Conservation (phyloP, 2,888 invertebrate genomes). For the Caenorhabditis angaria region DNA sequence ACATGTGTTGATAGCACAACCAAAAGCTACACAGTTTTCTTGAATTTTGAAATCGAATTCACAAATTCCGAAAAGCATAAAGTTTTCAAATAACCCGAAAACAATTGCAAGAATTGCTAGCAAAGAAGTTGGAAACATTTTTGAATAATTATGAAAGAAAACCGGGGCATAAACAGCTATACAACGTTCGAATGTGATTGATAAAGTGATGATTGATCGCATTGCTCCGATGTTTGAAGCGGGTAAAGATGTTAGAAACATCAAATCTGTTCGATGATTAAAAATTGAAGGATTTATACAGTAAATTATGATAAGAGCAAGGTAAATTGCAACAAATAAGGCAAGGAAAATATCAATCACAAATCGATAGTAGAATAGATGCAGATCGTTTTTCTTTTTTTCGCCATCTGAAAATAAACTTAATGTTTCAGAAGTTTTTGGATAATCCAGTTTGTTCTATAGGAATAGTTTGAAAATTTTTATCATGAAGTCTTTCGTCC, state of each 20-base stretch:
- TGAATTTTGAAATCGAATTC: conserved; percentile 19
- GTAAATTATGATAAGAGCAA: neutral
- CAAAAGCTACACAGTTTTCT: conserved; percentile 18
- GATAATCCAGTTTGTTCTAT: neutral
- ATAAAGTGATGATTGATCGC: conserved; percentile 6
- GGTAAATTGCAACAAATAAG: neutral
- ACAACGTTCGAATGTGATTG: conserved; percentile 1
- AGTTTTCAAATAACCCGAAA: conserved; percentile 20
- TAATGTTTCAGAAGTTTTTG: too few species aligned
- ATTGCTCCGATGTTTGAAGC: conserved; percentile 23
- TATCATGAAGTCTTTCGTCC: neutral
- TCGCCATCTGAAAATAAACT: neutral
- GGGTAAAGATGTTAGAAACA: conserved; percentile 20
- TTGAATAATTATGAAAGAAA: conserved; percentile 17
- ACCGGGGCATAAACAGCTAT: conserved; percentile 24
- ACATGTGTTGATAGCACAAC: conserved; percentile 27
- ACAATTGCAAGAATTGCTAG: conserved; percentile 9
- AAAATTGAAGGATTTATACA: neutral
- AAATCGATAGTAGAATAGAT: conserved; percentile 2
- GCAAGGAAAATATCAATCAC: conserved; percentile 2
- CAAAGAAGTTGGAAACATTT: neutral
- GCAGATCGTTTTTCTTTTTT: neutral
- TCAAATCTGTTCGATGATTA: neutral
- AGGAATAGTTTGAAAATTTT: neutral
- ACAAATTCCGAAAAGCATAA: conserved; percentile 21